These are phyloP conservation scores for Camelus bactrianus DNA, from an alignment of 2,113 vertebrate genomes.

Conservation along the genomic window DNA sequence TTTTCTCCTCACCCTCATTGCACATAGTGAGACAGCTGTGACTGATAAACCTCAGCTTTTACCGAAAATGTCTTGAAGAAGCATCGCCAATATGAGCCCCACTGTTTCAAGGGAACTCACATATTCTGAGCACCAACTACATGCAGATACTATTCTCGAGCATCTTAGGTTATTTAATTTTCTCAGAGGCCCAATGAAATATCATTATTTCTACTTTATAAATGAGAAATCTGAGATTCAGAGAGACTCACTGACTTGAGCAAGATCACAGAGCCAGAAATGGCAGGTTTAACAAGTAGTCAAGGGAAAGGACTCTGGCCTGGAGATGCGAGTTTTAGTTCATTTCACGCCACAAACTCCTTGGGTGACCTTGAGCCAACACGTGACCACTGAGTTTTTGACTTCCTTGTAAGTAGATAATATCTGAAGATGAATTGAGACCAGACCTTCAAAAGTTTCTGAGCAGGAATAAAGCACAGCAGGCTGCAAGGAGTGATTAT, in stretches of 20 bases:
- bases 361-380: background rate
- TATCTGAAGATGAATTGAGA: conserved; percentile 28
- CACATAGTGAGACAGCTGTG: background rate
- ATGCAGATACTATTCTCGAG: background rate
- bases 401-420: background rate
- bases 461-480: conserved; percentile 39
- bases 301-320: background rate
- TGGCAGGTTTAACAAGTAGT: background rate
- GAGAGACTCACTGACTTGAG: background rate
- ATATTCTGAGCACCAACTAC: background rate
- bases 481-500: conserved; percentile 26
- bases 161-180: background rate
- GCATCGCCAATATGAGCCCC: background rate
- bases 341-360: background rate
- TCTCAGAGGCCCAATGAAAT: background rate
- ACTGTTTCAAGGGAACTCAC: background rate
- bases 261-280: background rate
- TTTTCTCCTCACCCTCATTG: background rate
- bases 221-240: conserved; percentile 15
- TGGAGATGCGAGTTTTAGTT: background rate
- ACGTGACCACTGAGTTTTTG: conserved; percentile 15
- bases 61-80: background rate
- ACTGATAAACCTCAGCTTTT: background rate
- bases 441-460: conserved; percentile 50
- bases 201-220: conserved; percentile 3